Percentiles rank a stretch among this genome's conserved stretches.
Evolutionary conservation across 2,113 vertebrate species (phyloP).

Genomic region (Brachyistius frenatus): DNA sequence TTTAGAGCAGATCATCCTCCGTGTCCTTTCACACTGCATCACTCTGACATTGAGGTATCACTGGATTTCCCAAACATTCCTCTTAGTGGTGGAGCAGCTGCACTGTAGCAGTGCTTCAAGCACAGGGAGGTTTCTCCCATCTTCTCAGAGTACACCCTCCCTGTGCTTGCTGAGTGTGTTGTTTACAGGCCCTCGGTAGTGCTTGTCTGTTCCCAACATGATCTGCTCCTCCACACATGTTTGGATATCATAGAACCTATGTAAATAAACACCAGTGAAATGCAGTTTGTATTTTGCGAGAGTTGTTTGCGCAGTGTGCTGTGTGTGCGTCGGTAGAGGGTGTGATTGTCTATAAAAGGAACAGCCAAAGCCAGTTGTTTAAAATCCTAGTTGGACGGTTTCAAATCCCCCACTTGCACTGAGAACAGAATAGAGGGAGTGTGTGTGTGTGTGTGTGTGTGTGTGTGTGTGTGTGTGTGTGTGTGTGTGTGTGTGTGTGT

Average conservation of each 20-base stretch:
- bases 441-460: conserved; percentile 24
- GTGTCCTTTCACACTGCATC: conserved; percentile 9
- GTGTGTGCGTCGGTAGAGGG: conserved; percentile 74
- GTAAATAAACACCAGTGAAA: conserved; percentile 64
- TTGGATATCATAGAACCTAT: conserved; percentile 54
- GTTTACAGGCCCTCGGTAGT: conserved; percentile 29
- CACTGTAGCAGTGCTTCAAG: conserved; percentile 6
- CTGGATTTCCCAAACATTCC: conserved; percentile 15
- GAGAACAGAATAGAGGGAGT: conserved; percentile 75
- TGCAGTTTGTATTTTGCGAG: conserved; percentile 59
- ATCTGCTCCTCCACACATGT: conserved; percentile 37
- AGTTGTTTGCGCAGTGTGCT: conserved; percentile 58
- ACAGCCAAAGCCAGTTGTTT: conserved; percentile 89
- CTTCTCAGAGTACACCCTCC: conserved; percentile 13
- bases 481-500: conserved; percentile 31
- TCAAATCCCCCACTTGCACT: conserved; percentile 90
- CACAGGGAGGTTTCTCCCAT: conserved; percentile 34
- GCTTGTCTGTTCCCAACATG: conserved; percentile 31
- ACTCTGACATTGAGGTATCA: not conserved
- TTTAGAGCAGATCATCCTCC: not conserved
- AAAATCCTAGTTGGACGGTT: conserved; percentile 92
- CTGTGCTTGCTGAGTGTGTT: conserved; percentile 25
- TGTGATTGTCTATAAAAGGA: conserved; percentile 83
- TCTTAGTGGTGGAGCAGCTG: conserved; percentile 5
- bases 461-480: conserved; percentile 12